phyloP scores from a whole-genome alignment of 2,888 invertebrate genomes.

The Chymomyza procnemis region DNA sequence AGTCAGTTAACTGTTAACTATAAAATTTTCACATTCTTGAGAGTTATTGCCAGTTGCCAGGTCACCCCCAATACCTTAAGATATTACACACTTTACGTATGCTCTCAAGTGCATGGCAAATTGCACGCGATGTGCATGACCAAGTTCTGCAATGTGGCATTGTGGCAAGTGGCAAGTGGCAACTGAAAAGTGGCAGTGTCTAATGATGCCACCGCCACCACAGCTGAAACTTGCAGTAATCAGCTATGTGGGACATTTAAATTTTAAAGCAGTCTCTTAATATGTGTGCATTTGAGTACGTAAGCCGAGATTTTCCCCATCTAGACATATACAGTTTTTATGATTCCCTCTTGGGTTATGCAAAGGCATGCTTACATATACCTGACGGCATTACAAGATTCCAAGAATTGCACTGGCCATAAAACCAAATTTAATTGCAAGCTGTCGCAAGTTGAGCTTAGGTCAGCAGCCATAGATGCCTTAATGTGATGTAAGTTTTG shows the following conservation, averaged over 20 bases:
- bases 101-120: slow-evolving; percentile 49
- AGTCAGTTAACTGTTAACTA: neutral
- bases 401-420: slow-evolving; percentile 64
- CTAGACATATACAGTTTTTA: neutral
- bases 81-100: slow-evolving; percentile 2
- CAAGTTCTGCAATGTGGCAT: slow-evolving; percentile 18
- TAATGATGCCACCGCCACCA: slow-evolving; percentile 61
- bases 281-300: slow-evolving; percentile 1
- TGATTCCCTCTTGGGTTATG: neutral
- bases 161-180: slow-evolving; percentile 17
- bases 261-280: slow-evolving; percentile 53
- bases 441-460: slow-evolving; percentile 52
- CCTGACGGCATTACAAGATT: slow-evolving; percentile 32
- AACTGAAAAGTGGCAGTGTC: slow-evolving; percentile 24
- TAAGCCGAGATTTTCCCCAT: neutral
- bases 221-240: slow-evolving; percentile 30
- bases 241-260: slow-evolving; percentile 68
- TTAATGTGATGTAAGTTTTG: slow-evolving; percentile 38
- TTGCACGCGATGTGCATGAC: slow-evolving; percentile 62
- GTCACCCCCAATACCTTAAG: slow-evolving; percentile 55
- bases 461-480: neutral
- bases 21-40: neutral
- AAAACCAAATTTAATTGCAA: slow-evolving; percentile 71
- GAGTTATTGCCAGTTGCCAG: slow-evolving; percentile 7
- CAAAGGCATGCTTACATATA: neutral